Percentiles rank a stretch among this genome's conserved stretches.
phyloP scores from a whole-genome alignment of 2,888 invertebrate genomes.

The Acanthopleura granulata region DNA sequence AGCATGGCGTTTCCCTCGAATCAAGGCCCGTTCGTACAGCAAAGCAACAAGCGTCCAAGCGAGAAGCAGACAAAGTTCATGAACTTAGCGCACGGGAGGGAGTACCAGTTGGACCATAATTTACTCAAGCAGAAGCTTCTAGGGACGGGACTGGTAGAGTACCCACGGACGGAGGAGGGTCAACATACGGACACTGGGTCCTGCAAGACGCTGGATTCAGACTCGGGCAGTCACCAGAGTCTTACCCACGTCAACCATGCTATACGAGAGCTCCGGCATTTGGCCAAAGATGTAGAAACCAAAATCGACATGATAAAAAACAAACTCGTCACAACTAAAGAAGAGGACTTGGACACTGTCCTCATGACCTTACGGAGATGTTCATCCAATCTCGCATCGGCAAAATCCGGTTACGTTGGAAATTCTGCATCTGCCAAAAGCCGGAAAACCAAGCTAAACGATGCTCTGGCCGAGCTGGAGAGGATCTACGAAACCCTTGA shows the following conservation, averaged over 20 bases:
- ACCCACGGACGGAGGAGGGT: neutral
- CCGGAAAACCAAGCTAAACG: slow-evolving; percentile 55
- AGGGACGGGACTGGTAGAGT: slow-evolving; percentile 52
- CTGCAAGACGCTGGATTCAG: neutral
- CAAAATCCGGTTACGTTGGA: slow-evolving; percentile 3
- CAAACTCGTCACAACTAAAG: slow-evolving; percentile 53
- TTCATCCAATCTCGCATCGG: slow-evolving; percentile 34
- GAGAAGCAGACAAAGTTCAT: slow-evolving; percentile 12
- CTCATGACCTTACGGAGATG: slow-evolving; percentile 53
- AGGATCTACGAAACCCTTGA: slow-evolving; percentile 58
- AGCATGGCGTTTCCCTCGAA: neutral
- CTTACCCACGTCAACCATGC: slow-evolving; percentile 42
- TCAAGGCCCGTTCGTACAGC: neutral
- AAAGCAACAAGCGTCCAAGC: neutral
- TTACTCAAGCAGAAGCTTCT: slow-evolving; percentile 55
- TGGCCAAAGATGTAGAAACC: slow-evolving; percentile 55
- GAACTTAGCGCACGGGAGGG: slow-evolving; percentile 19
- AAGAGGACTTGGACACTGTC: slow-evolving; percentile 53
- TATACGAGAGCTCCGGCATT: slow-evolving; percentile 52
- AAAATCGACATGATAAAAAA: slow-evolving; percentile 53
- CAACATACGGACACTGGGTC: slow-evolving; percentile 4
- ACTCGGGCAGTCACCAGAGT: slow-evolving; percentile 9
- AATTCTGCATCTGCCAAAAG: neutral
- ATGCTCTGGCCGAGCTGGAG: slow-evolving; percentile 61
- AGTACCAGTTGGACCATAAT: slow-evolving; percentile 55